Evolutionary conservation across 2,888 invertebrate genomes (phyloP), one percentile per base, ranked within the genome.

Genomic region (Thera obeliscata): DNA sequence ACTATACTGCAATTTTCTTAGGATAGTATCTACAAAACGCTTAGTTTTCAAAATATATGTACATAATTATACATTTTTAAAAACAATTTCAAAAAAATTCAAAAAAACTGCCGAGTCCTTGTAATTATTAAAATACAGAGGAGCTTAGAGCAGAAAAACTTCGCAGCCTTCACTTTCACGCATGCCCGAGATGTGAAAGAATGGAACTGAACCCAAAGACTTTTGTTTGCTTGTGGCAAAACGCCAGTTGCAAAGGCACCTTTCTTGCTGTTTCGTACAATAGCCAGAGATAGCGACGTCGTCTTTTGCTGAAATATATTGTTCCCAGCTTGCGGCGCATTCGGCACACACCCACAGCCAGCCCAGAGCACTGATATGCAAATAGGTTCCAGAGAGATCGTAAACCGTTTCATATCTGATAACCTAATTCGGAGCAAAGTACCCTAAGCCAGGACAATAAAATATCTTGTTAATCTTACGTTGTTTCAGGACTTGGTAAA

Each of bases 331-430:
- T 83, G 83, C 80, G 81, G 82, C 82, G 79, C 77, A 81, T 82
- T 81, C 78, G 77, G 81, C 78, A 78, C 78, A 79, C 80, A 79
- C 83, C 83, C 84, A 81, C 84, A 81, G 59, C 66, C 84, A 81
- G 59, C 66, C 85, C 81, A 81, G 79, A 66, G 54, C 66, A 76
- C 89, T 88, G 90, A 90, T 91, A 91, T 91, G 91, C 89, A 91
- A 91, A 91, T 91, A 83, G 79, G 85, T 86, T 82, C 86, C 81
- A 82, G 76, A 82, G 78, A 87, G 85, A 90, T 90, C 88, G 88
- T 90, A 90, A 91, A 90, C 87, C 87, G 86, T 88, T 87, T 87
- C 82, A 83, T 85, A 91, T 89, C 90, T 83, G 90, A 91, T 90
- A 89, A 84, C 79, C 80, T 85, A 87, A 88, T 90, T 88, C 81